Evolutionary conservation across 2,797 vertebrate genomes (phyloP).

Genomic region (Lutjanus argentimaculatus): DNA sequence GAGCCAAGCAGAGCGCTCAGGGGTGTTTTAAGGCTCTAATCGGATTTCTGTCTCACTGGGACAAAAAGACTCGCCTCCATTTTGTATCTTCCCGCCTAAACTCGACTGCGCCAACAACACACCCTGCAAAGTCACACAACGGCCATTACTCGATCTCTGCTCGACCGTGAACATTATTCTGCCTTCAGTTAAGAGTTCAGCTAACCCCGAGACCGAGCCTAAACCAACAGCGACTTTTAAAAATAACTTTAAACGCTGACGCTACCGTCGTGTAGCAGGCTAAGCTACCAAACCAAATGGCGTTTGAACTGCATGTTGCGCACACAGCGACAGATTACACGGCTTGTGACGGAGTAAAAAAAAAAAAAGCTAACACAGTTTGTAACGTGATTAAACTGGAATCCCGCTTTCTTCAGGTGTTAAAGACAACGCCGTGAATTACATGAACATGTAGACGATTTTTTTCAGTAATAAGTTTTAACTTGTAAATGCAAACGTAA

Average conservation of each 20-base stretch:
- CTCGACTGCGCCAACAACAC: slow-evolving; percentile 57
- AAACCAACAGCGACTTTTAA: accelerated
- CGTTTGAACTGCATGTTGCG: slow-evolving; percentile 70
- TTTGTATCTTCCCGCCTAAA: slow-evolving; percentile 91
- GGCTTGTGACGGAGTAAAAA: background rate
- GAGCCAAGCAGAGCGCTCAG: background rate
- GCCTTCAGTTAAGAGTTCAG: accelerated
- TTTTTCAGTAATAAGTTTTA: background rate
- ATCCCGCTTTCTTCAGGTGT: accelerated
- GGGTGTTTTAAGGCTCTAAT: slow-evolving; percentile 71
- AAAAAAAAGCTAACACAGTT: accelerated
- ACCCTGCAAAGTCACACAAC: background rate
- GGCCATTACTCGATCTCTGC: accelerated
- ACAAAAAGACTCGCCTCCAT: slow-evolving; percentile 88
- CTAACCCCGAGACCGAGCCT: accelerated
- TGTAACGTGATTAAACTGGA: accelerated
- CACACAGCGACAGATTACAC: background rate
- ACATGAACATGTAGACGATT: accelerated
- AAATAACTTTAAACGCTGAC: background rate
- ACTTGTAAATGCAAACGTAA: accelerated
- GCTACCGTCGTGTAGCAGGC: slow-evolving; percentile 31
- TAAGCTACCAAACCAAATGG: slow-evolving; percentile 74
- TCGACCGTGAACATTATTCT: accelerated
- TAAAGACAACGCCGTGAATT: background rate
- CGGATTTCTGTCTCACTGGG: slow-evolving; percentile 74